Conservation (phyloP, 2,888 invertebrate species). For the Tanypteryx hageni region DNA sequence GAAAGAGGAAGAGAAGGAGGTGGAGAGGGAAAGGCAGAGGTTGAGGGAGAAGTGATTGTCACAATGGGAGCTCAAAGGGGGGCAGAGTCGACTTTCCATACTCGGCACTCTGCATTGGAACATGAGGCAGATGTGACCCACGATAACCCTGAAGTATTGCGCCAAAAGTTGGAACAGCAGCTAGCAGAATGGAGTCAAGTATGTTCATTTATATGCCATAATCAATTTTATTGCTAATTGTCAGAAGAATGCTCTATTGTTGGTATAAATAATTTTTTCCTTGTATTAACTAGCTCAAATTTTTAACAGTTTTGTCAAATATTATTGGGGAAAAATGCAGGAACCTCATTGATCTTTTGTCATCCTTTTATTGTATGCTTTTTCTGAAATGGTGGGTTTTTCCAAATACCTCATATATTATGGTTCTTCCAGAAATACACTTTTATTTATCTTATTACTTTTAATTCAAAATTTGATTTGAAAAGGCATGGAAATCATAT, state of each 20-base stretch:
- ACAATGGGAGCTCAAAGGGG: slow-evolving; percentile 84
- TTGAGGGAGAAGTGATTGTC: slow-evolving; percentile 85
- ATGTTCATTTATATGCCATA: slow-evolving; percentile 66
- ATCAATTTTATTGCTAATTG: slow-evolving; percentile 38
- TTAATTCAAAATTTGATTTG: too few species aligned
- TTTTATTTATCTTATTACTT: too few species aligned
- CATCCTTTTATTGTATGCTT: too few species aligned
- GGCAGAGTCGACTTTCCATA: slow-evolving; percentile 87
- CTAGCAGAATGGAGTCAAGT: slow-evolving; percentile 77
- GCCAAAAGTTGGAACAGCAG: slow-evolving; percentile 77
- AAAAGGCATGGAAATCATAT: too few species aligned
- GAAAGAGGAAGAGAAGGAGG: slow-evolving; percentile 75
- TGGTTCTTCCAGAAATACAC: too few species aligned
- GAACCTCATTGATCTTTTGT: too few species aligned
- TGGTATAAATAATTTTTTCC: slow-evolving; percentile 73
- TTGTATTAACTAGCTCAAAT: background rate
- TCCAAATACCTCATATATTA: too few species aligned
- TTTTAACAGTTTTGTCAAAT: too few species aligned
- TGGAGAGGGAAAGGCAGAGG: slow-evolving; percentile 72
- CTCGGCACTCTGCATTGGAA: slow-evolving; percentile 75
- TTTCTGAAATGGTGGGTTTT: too few species aligned
- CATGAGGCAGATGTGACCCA: slow-evolving; percentile 68
- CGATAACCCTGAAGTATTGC: slow-evolving; percentile 75
- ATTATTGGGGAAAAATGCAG: too few species aligned
- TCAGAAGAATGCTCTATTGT: slow-evolving; percentile 67